Evolutionary conservation across 2,113 vertebrate species (phyloP), one percentile per base, ranked within the genome.

Genomic region (Onychostoma macrolepis): DNA sequence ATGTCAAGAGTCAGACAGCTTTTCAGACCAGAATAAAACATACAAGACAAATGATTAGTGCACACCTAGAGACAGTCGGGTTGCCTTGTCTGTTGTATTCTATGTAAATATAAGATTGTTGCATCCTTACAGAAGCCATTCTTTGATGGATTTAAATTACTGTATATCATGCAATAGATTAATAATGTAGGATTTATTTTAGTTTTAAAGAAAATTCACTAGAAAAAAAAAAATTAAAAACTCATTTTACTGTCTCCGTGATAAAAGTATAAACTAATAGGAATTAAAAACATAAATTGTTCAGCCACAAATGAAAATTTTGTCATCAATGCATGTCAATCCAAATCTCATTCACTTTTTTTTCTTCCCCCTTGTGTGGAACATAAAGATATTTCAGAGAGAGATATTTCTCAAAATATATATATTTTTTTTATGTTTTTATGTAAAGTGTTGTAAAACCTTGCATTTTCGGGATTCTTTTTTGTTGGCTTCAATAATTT

Each of bases 1-100:
- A 26, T 83, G 80, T 79, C 74, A 63, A 71, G 33, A 72, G 74
- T 86, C 63, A 28, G 63, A 86, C 63, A 86, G 85, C 77, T 86
- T 71, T 80, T 86, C 77, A 81, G 77, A 80, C 33, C 7, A n/a
- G 21, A 86, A 72, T 58, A 43, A 86, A 88, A 83, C 28, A 45
- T 12, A 72, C 69, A 72, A 86, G 74, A 88, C 38, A 72, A 84
- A 86, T 88, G 50, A 65, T 65, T 21, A 53, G 24, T 38, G 21
- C 38, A 26, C 0, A 28, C 36, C 65, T 41, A 13, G 41, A 53
- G 43, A 78, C 7, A 58, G 28, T 56, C 28, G 17, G 36, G 21
- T 10, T 69, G 45, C 11, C 76, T 81, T 21, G 26, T 61, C 77
- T 80, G 77, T 58, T 86, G 56, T 72, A 33, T 80, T 10, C 19